phyloP scores from a whole-genome alignment of 2,888 invertebrate genomes.

The Agonopterix heracliana region DNA sequence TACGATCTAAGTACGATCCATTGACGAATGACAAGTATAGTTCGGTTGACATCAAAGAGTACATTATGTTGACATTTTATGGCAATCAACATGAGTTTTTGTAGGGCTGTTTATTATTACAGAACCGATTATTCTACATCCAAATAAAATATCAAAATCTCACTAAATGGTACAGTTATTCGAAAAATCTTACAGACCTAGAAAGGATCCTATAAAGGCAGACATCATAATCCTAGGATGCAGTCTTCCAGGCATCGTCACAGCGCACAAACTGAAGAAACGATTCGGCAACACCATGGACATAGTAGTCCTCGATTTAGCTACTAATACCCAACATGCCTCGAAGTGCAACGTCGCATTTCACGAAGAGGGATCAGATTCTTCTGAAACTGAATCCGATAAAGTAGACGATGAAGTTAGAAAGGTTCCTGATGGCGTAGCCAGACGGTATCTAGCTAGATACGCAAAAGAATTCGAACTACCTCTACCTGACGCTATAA shows the following conservation, averaged over 20 bases:
- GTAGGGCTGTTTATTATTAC: too few species aligned
- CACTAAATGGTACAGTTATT: conserved; percentile 21
- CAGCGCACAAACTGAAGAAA: conserved; percentile 59
- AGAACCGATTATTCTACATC: too few species aligned
- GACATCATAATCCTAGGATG: conserved; percentile 66
- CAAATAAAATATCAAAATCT: too few species aligned
- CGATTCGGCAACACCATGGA: conserved; percentile 60
- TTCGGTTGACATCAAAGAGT: too few species aligned
- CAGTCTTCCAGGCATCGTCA: conserved; percentile 60
- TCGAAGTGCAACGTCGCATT: conserved; percentile 51
- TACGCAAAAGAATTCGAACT: conserved; percentile 50
- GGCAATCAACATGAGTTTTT: too few species aligned
- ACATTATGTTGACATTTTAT: too few species aligned
- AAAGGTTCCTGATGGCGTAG: conserved; percentile 31
- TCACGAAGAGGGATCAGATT: conserved; percentile 17
- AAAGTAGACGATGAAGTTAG: neutral
- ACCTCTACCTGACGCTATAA: conserved; percentile 44
- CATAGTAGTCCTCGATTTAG: conserved; percentile 54
- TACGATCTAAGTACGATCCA: too few species aligned
- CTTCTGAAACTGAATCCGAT: neutral
- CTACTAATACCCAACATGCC: conserved; percentile 11
- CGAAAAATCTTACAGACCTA: conserved; percentile 13
- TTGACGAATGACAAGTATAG: too few species aligned
- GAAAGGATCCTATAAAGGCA: conserved; percentile 36
- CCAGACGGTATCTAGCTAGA: conserved; percentile 39